These are phyloP conservation scores for Polyommatus icarus DNA, from an alignment of 2,888 invertebrate species.

Conservation along the genomic window DNA sequence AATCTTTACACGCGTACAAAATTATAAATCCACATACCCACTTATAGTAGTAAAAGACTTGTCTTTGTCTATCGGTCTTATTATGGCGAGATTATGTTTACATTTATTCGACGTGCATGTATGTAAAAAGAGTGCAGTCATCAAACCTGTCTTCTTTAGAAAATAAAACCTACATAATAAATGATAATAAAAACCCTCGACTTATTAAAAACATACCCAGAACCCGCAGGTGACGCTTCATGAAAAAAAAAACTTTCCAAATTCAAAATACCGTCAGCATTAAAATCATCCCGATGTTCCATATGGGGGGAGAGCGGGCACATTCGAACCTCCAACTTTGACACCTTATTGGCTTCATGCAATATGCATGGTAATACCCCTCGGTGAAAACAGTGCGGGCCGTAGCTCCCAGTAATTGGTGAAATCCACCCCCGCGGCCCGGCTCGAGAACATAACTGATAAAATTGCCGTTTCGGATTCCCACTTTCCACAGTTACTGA, in stretches of 20 bases:
- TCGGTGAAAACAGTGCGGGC: conserved; percentile 49
- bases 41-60: too few relatives aligned
- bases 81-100: too few relatives aligned
- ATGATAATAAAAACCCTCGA: background rate
- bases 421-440: conserved; percentile 46
- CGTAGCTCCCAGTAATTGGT: conserved; percentile 55
- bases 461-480: conserved; percentile 3
- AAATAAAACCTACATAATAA: background rate
- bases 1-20: too few relatives aligned
- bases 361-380: conserved; percentile 71
- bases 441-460: conserved; percentile 32
- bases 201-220: background rate
- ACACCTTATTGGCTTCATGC: conserved; percentile 69
- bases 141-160: too few relatives aligned
- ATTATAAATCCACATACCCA: too few relatives aligned
- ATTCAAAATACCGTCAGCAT: conserved; percentile 36
- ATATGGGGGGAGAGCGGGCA: conserved; percentile 40
- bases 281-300: conserved; percentile 45
- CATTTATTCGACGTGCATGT: too few relatives aligned
- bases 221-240: background rate
- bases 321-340: conserved; percentile 56
- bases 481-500: background rate
- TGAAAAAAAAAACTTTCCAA: conserved; percentile 1
- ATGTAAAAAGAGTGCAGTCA: too few relatives aligned
- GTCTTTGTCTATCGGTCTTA: too few relatives aligned